Percentiles rank a stretch among this genome's conserved stretches.
phyloP scores from a whole-genome alignment of 2,113 vertebrate genomes.

The Martes martes region DNA sequence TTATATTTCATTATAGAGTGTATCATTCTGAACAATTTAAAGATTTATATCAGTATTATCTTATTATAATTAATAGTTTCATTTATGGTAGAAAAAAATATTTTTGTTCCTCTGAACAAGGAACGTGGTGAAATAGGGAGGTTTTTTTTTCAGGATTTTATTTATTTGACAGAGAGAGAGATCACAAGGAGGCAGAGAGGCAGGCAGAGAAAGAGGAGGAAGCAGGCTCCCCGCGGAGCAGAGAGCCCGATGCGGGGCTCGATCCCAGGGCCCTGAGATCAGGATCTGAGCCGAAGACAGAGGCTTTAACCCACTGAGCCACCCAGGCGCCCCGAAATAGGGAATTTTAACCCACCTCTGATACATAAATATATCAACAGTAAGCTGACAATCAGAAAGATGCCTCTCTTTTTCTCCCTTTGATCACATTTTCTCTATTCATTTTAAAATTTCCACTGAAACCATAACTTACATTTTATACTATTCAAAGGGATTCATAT shows the following conservation, averaged over 20 bases:
- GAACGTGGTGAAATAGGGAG: background rate
- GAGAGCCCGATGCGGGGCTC: too few relatives aligned
- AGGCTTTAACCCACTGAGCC: too few relatives aligned
- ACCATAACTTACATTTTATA: background rate
- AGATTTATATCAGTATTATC: background rate
- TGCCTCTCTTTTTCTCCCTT: background rate
- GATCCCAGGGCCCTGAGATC: too few relatives aligned
- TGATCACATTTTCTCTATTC: background rate
- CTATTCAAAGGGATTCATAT: background rate
- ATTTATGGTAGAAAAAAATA: background rate
- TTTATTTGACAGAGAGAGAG: too few relatives aligned
- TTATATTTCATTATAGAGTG: background rate
- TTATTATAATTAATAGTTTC: background rate
- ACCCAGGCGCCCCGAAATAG: background rate
- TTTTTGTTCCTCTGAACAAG: background rate
- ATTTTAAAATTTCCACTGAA: background rate
- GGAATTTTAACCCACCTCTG: background rate
- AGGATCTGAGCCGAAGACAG: too few relatives aligned
- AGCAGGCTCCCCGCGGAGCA: too few relatives aligned
- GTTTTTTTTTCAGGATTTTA: background rate
- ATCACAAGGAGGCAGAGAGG: too few relatives aligned
- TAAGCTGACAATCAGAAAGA: background rate
- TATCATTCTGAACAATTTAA: background rate
- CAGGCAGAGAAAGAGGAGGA: too few relatives aligned
- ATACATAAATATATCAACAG: background rate